phyloP scores from a whole-genome alignment of 2,888 invertebrate species.

The Hoplodrina blanda region DNA sequence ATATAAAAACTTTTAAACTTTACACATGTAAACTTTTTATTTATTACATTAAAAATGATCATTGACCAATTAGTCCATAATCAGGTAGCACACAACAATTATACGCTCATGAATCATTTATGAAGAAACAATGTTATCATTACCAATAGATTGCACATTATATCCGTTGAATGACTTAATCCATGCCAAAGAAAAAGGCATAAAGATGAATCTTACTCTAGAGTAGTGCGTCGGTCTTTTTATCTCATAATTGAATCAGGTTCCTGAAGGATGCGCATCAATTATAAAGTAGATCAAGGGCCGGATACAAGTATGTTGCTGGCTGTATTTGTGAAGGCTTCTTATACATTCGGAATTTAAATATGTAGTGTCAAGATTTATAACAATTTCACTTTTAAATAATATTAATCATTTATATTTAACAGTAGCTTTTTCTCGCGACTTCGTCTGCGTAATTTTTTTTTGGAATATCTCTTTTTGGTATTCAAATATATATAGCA shows the following conservation, averaged over 20 bases:
- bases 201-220: constrained; percentile 35
- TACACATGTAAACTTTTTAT: too few relatives aligned
- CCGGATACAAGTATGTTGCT: constrained; percentile 42
- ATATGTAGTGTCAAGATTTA: background rate
- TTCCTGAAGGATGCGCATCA: constrained; percentile 47
- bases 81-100: constrained; percentile 1
- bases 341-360: background rate
- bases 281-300: constrained; percentile 61
- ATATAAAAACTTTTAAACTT: too few relatives aligned
- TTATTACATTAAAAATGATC: background rate
- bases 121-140: constrained; percentile 35
- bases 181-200: constrained; percentile 37
- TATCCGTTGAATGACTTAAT: constrained; percentile 49
- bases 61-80: constrained; percentile 1
- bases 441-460: too few relatives aligned
- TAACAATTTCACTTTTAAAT: background rate
- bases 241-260: constrained; percentile 55
- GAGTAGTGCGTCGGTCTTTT: constrained; percentile 25
- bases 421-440: too few relatives aligned
- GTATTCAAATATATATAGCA: too few relatives aligned
- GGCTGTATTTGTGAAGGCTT: constrained; percentile 21
- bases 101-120: constrained; percentile 27
- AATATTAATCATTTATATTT: background rate
- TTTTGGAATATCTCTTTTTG: too few relatives aligned
- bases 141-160: constrained; percentile 12